Evolutionary conservation across 2,113 vertebrate genomes (phyloP).

Genomic region (Chaetodon trifascialis): DNA sequence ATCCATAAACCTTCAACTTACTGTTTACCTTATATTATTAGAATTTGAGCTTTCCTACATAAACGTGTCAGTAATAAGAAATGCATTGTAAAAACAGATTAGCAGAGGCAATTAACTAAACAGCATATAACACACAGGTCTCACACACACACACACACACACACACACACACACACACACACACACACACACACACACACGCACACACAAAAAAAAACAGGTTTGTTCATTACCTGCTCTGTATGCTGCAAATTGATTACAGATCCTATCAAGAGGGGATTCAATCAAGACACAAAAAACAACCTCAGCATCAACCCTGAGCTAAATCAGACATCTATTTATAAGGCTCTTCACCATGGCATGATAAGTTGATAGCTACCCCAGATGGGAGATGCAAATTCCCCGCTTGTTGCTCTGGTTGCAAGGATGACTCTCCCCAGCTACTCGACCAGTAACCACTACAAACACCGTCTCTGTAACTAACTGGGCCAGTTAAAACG

Average conservation of each 20-base stretch:
- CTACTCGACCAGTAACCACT: constrained; percentile 81
- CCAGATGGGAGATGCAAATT: constrained; percentile 57
- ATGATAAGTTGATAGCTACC: constrained; percentile 59
- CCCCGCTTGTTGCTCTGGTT: constrained; percentile 79
- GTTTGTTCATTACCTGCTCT: constrained; percentile 27
- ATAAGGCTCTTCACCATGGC: constrained; percentile 20
- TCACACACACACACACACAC: background rate
- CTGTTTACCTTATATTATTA: background rate
- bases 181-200: background rate
- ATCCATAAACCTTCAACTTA: background rate
- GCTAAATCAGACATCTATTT: constrained; percentile 34
- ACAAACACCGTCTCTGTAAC: constrained; percentile 72
- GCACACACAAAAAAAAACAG: background rate
- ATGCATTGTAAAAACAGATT: background rate
- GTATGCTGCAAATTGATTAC: constrained; percentile 15
- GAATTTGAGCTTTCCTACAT: background rate
- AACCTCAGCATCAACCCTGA: background rate
- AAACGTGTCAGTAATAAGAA: background rate
- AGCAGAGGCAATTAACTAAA: background rate
- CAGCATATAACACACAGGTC: background rate
- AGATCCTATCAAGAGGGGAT: constrained; percentile 46
- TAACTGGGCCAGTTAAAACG: constrained; percentile 36
- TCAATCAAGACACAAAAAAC: constrained; percentile 50
- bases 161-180: background rate
- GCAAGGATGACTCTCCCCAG: constrained; percentile 75